These are phyloP conservation scores for Varanus salvator DNA, from an alignment of 2,113 vertebrate genomes.

Conservation along the genomic window DNA sequence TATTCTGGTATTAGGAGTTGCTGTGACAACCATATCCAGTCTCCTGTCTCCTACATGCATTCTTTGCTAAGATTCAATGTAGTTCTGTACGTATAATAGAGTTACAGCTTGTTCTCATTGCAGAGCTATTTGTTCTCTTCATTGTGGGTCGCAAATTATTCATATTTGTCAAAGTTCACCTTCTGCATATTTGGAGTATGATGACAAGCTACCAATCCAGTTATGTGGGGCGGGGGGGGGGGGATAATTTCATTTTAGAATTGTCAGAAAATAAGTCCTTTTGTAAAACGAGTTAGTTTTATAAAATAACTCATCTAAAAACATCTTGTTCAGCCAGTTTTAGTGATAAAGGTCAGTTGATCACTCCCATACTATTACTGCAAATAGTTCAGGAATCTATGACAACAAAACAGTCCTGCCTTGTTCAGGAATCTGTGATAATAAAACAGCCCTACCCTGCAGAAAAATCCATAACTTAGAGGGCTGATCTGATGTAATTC, in stretches of 20 bases:
- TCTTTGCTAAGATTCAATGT: not conserved
- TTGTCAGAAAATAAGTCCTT: not conserved
- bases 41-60: not conserved
- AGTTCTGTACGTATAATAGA: not conserved
- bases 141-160: not conserved
- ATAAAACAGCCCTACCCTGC: conserved; percentile 22
- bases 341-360: not conserved
- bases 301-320: not conserved
- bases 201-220: not conserved
- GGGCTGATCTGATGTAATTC: not conserved
- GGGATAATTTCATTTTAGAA: not conserved
- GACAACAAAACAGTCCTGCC: conserved; percentile 10
- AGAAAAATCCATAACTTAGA: conserved; percentile 23
- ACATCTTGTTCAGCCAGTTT: conserved; percentile 10
- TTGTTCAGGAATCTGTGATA: conserved; percentile 16
- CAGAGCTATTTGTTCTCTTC: not conserved
- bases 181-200: not conserved
- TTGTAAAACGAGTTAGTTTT: not conserved
- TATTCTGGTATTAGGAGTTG: not conserved
- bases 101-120: not conserved
- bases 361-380: not conserved
- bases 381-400: conserved; percentile 24
- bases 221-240: no score
- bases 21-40: not conserved
- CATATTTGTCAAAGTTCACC: not conserved